Base-by-base conservation (phyloP, 53 echinoderm and acorn worm genomes). In the Echinometra lucunter region DNA sequence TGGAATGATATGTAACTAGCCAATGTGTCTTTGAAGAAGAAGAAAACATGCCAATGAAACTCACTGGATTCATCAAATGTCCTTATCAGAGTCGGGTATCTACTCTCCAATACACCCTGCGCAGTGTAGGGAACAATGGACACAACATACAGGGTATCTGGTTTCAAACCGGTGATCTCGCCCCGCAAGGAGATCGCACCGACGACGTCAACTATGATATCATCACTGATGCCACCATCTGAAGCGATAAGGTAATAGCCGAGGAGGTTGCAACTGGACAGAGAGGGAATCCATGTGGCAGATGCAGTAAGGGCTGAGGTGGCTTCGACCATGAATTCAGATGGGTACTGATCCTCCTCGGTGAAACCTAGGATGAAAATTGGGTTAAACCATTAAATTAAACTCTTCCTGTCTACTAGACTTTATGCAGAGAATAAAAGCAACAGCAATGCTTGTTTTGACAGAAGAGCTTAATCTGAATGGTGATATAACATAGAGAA, bases 181-280 rank as follows among this genome's bases (percentile, higher is more conserved):
- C 72, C 95, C 17, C 30, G 63, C 0, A 94, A 42, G 0, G 95
- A 88, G 49, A 57, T 35, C 1, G 94, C 92, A 6, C 96, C 96
- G 3, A 27, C 19, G 25, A 94, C 66, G 25, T 94, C 88, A 1
- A 72, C 27, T 66, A 95, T 74, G 44, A 95, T 27, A 0, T 92
- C 94, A 17, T 70, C 75, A 53, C 30, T 92, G 72, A 95, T 35
- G 5, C 56, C 91, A 10, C 96, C 96, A 40, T 96, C 96, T 9
- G 95, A 92, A 55, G 92, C 88, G 53, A 88, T 74, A 66, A 98
- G 66, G 45, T 94, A 95, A 91, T 98, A 98, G 11, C 98, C 98
- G 1, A 96, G 95, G 57, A 98, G 70, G 66, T 98, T 97, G 47
- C 98, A 98, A 38, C 67, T 95, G 42, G 95, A 90, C 21, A 78